Conservation (phyloP, 2,797 vertebrate species). For the Vespertilio murinus region DNA sequence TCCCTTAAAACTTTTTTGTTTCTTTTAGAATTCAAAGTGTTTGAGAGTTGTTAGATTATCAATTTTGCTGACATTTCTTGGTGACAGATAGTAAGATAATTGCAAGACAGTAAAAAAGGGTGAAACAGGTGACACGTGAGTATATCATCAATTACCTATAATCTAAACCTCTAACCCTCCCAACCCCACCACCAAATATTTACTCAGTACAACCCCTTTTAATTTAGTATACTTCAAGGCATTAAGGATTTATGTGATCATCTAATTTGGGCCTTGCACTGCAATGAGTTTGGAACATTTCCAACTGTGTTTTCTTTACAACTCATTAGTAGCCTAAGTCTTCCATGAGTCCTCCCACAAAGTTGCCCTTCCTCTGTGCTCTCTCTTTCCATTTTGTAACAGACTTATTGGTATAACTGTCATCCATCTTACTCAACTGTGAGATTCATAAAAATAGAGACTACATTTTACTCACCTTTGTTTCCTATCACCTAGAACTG, state of each 20-base stretch:
- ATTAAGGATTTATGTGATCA: background rate
- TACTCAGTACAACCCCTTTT: background rate
- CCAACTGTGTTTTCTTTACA: slow-evolving; percentile 5
- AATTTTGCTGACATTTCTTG: background rate
- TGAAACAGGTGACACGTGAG: background rate
- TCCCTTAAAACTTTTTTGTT: background rate
- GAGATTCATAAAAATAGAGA: background rate
- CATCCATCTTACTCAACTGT: background rate
- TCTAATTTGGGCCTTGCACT: background rate
- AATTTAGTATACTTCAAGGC: slow-evolving; percentile 8
- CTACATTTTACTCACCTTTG: background rate
- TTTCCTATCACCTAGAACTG: background rate
- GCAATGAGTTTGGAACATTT: background rate
- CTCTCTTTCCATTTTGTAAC: slow-evolving; percentile 11
- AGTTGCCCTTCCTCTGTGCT: background rate
- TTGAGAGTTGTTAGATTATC: background rate
- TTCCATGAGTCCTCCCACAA: background rate
- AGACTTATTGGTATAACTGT: background rate
- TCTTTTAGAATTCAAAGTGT: slow-evolving; percentile 2
- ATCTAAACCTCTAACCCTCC: background rate
- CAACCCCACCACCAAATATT: background rate
- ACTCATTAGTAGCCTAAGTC: background rate
- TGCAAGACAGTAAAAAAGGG: background rate
- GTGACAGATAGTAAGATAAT: background rate
- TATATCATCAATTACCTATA: slow-evolving; percentile 2